Evolutionary conservation across 2,797 vertebrate species (phyloP).

Genomic region (Toxotes lorentzi): DNA sequence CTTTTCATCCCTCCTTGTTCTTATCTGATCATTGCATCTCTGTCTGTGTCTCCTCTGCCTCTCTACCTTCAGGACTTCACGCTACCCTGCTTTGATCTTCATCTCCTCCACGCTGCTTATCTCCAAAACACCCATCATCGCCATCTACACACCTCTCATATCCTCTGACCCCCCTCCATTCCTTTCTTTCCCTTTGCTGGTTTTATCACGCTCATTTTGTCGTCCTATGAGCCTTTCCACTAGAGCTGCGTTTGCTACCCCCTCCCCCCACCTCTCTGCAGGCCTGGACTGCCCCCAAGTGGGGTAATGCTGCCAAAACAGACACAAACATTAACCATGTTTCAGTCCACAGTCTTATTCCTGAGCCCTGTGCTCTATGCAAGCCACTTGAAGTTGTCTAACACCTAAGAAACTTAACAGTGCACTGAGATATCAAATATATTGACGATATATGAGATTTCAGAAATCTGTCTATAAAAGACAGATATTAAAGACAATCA

Average conservation of each 20-base stretch:
- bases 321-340: no score
- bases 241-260: background rate
- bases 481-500: no score
- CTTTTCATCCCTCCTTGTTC: background rate
- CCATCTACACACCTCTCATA: constrained; percentile 3
- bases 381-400: no score
- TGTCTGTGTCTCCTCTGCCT: constrained; percentile 19
- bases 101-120: constrained; percentile 15
- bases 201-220: constrained; percentile 3
- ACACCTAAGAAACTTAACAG: no score
- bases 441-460: no score
- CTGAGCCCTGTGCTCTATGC: no score
- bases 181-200: background rate
- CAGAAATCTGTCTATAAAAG: no score
- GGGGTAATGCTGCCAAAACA: constrained; percentile 24
- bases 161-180: background rate
- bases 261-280: background rate
- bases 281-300: constrained; percentile 51
- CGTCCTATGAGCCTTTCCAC: background rate
- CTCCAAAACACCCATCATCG: constrained; percentile 9
- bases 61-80: background rate
- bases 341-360: no score
- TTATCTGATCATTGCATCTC: constrained; percentile 32
- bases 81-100: constrained; percentile 24
- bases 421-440: no score